Evolutionary conservation across 2,797 vertebrate species (phyloP), one percentile per base, ranked within the genome.

Genomic region (Takifugu rubripes): DNA sequence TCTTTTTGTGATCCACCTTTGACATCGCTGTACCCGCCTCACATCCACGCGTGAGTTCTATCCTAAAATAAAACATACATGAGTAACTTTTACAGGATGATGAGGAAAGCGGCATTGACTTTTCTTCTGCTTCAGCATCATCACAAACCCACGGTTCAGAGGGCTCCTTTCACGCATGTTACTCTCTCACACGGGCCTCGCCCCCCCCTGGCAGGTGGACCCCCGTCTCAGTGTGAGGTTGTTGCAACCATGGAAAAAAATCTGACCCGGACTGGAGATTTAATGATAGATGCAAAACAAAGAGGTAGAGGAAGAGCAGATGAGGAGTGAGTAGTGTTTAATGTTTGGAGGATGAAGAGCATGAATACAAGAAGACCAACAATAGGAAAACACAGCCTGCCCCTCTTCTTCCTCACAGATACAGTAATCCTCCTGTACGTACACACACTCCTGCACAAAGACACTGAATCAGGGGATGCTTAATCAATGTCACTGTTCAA

Each of bases 401-500:
- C 17, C 49, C 49, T 42, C 44, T 53, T 16, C 21, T 50, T 43
- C 51, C 29, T 55, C 46, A 5, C 9, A 42, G 44, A 49, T 57
- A 29, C 45, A 66, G 42, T 52, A 49, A 31, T 49, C 31, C 31
- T 44, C 1, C 43, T 17, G 68, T 61, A 59, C 12, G 50, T 6
- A 50, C 64, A 42, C 56, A 55, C 42, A 40, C 54, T 21, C 5
- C 1, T 21, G 17, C 27, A 57, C 61, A 48, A 24, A 65, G 49
- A 74, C 66, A 51, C 54, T n/a, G 16, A 46, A n/a, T n/a, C 44
- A n/a, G 44, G n/a, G 16, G 44, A 46, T 83, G 80, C 87, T 92
- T 90, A 90, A 91, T 92, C 91, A 91, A 90, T 87, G 90, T 91
- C 90, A 89, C 75, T 78, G 78, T 81, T 84, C 81, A 88, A 91